phyloP scores from a whole-genome alignment of 2,888 invertebrate genomes.

The Pammene aurita region DNA sequence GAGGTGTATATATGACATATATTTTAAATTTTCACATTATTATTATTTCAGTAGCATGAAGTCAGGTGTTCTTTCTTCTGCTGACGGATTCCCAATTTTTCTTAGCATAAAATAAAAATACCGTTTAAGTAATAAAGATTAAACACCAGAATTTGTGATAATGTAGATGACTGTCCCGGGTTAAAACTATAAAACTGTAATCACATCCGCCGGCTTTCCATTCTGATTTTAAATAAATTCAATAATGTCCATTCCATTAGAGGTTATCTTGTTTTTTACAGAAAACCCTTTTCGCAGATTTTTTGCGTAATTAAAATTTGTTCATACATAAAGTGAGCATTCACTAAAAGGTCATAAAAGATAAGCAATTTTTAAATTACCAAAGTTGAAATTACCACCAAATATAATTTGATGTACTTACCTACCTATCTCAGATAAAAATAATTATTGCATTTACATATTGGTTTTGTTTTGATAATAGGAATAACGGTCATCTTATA shows the following conservation, averaged over 20 bases:
- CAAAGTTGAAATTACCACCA: too few relatives aligned
- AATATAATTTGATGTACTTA: background rate
- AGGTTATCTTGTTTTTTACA: conserved; percentile 16
- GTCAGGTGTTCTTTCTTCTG: too few relatives aligned
- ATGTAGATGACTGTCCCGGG: background rate
- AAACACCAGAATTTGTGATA: conserved; percentile 5
- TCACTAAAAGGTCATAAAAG: background rate
- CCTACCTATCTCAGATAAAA: background rate
- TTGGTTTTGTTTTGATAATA: background rate
- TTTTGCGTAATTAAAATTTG: conserved; percentile 17
- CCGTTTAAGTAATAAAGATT: background rate
- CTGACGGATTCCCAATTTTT: background rate
- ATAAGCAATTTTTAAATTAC: background rate
- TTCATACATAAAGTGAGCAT: background rate
- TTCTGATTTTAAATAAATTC: conserved; percentile 4
- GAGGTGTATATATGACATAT: too few relatives aligned
- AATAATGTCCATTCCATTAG: conserved; percentile 20
- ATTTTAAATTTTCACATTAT: too few relatives aligned
- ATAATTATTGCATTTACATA: background rate
- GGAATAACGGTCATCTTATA: conserved; percentile 8
- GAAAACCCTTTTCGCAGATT: conserved; percentile 3
- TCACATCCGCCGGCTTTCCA: conserved; percentile 36
- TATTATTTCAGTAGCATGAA: too few relatives aligned
- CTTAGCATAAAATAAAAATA: background rate
- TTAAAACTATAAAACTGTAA: conserved; percentile 37